Evolutionary conservation across 2,113 vertebrate genomes (phyloP), one percentile per base, ranked within the genome.

Genomic region (Perca flavescens): DNA sequence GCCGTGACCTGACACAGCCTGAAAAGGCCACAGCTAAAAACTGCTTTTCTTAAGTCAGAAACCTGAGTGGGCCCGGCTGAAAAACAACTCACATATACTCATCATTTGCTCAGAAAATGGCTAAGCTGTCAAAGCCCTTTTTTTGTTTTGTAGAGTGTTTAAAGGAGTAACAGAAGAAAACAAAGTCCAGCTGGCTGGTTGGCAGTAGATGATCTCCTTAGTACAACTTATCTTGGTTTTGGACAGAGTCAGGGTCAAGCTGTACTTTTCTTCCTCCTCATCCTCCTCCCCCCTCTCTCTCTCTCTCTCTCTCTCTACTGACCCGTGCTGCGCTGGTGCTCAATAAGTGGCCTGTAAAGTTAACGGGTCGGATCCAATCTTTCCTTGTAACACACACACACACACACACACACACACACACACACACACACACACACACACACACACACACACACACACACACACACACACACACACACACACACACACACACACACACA

Each of bases 331-430:
- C 91, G 69, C 67, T 43, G 74, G 68, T 75, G 84, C 80, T 87
- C 88, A 90, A 84, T 91, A 83, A 91, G 86, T 56, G 74, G 80
- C 82, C 89, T 86, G 87, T 93, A 91, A 93, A 93, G 84, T 92
- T 94, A 94, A 94, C 92, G 92, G 91, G 79, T 91, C 91, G 89
- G 86, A 93, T 94, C 92, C 93, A 92, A 92, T 94, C 88, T 88
- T 81, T 88, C 81, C 90, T 80, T 92, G 89, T 91, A 86, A 88
- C 90, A 91, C 63, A 54, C 70, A 17, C 63, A 74, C 71, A 54
- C 53, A 43, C 80, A 82, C 60, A 52, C 31, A 49, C 28, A 80
- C 62, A 47, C 61, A 57, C 36, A 28, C 73, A 64, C 22, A 14
- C 52, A 3, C 57, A 22, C 25, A 46, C 25, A 31, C 64, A 28